Evolutionary conservation across 2,113 vertebrate species (phyloP), one percentile per base, ranked within the genome.

Genomic region (Ranitomeya imitator): DNA sequence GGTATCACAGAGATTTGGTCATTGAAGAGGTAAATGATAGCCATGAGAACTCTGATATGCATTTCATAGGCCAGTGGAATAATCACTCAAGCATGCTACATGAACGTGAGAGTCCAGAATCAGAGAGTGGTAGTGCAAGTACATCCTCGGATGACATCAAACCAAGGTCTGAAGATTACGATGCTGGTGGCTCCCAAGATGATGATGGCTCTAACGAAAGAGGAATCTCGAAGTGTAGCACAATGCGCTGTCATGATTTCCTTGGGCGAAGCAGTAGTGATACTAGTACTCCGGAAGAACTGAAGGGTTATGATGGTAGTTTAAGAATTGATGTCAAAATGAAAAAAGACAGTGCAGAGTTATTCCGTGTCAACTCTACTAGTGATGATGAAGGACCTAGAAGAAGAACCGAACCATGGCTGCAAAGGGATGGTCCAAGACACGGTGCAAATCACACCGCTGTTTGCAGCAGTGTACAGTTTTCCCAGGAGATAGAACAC

Each of bases 91-190:
- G 83, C 37, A 90, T 92, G 0, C 55, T 94, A 31, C 97, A 96
- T 90, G 96, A 95, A 80, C 95, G 96, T 91, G 95, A 96, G 90
- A 99, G 97, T 85, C 98, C 98, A 0, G 96, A 98, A 85, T 99
- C 98, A 0, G 98, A 99, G 90, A 97, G 95, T 0, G 97, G 94
- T 90, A 99, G 98, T 90, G 96, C 95, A 31, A 97, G 97, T 67
- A 99, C 98, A 0, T 99, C 98, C 65, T 99, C 98, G 0, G 98
- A 99, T 60, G 98, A 99, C 91, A 99, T 99, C 92, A 99, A 99
- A 92, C 98, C 98, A 51, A 95, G 97, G 87, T 99, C 98, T 0
- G 98, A 99, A 94, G 98, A 99, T 93, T 99, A 99, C 81, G 98
- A 99, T 79, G 98, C 98, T 0, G 98, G 98, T n/a, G 98, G 98